Base-by-base conservation (phyloP, 2,113 vertebrate species). In the Zosterops hypoxanthus region DNA sequence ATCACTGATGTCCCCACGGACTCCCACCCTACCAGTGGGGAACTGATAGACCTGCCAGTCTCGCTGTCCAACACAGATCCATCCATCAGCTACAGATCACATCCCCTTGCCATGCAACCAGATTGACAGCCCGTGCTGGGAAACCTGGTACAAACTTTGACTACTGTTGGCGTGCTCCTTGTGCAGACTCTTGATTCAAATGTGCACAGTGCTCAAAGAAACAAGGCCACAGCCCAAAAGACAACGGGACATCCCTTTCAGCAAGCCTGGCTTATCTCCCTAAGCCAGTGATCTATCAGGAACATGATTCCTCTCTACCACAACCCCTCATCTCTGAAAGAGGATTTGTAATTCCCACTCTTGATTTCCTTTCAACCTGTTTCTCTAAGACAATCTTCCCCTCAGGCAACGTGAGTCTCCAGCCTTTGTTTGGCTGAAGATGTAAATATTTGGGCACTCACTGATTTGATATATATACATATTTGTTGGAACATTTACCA, bases 401-500 rank as follows among this genome's bases (percentile, higher is more conserved):
- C 95, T 93, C 88, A 96, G 95, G 96, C 96, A 97, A 94, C 77
- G 50, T 95, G 90, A 97, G 96, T 92, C 94, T 97, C 94, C 96
- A 96, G 96, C 96, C 96, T 96, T 97, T 97, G 95, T 97, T 97
- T 97, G 95, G 95, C 94, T 97, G 95, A 96, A 91, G 93, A 96
- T 93, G 95, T 97, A 97, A 97, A 97, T 97, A 97, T 97, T 97
- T 97, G 95, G 96, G 96, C 95, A 97, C 88, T 97, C 92, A 94
- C 96, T 96, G 95, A 96, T 96, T 96, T 97, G 92, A 96, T 94
- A 96, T 94, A 96, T 95, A 96, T 96, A 96, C 95, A 96, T 96
- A 96, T 97, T 97, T 97, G 95, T 96, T 97, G 95, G 95, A 97
- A 96, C 96, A 96, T 96, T 97, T 97, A 96, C 96, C 96, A 97